A percentile compares a stretch with the other conserved stretches of the same genome.
Conservation (phyloP, 2,113 vertebrate species). For the human (Homo sapiens) region DNA sequence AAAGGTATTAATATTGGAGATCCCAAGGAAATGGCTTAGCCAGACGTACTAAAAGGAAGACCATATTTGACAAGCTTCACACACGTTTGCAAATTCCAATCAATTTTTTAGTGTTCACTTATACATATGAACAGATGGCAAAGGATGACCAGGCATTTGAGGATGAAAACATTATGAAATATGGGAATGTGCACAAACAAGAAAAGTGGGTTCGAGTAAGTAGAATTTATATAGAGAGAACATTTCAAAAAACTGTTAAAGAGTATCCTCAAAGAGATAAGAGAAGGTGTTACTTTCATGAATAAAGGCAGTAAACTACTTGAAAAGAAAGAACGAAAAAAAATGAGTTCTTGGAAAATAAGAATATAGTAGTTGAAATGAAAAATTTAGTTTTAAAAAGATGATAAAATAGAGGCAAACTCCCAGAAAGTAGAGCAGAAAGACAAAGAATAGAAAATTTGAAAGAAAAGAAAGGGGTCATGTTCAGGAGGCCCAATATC, state of each 20-base stretch:
- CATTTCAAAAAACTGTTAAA: not conserved
- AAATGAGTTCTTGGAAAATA: not conserved
- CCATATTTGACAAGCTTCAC: not conserved
- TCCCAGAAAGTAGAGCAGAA: not conserved
- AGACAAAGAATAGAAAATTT: not conserved
- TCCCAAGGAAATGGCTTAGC: not conserved
- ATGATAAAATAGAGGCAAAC: not conserved
- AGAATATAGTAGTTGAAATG: conserved; percentile 3
- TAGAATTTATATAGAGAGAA: not conserved
- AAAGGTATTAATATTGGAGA: not conserved
- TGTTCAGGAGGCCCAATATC: not conserved
- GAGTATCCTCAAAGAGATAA: not conserved
- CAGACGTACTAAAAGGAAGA: not conserved
- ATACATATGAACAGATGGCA: not conserved
- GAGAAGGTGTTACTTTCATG: not conserved
- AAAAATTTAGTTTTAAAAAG: not conserved
- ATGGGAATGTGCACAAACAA: not conserved
- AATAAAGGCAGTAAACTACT: not conserved
- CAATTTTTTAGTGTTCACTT: not conserved
- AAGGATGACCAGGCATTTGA: conserved; percentile 1
- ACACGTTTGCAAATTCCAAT: not conserved
- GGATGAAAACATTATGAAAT: not conserved
- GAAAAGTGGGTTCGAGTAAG: not conserved
- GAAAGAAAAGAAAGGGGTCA: not conserved
- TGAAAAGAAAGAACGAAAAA: not conserved